phyloP scores from a whole-genome alignment of 2,797 vertebrate species.

The Acrocephalus scirpaceus region DNA sequence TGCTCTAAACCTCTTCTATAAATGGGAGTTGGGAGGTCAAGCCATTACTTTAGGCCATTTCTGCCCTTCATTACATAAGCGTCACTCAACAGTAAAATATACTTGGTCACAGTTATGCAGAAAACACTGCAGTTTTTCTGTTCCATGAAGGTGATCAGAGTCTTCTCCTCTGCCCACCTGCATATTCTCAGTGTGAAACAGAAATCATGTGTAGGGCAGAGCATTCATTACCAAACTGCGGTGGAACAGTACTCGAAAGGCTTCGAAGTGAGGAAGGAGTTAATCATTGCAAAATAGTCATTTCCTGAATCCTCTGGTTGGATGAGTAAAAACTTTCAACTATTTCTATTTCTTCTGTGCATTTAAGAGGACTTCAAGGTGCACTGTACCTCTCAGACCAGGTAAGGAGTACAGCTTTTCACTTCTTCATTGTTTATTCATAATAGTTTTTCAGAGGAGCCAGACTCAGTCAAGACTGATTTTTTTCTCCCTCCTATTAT shows the following conservation, averaged over 20 bases:
- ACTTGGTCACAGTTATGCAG: background rate
- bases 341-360: constrained; percentile 47
- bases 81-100: background rate
- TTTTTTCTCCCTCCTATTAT: constrained; percentile 12
- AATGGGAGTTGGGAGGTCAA: background rate
- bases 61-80: background rate
- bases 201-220: background rate
- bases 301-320: constrained; percentile 63
- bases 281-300: constrained; percentile 54
- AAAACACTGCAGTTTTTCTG: background rate
- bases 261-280: constrained; percentile 43
- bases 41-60: background rate
- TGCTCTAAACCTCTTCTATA: background rate
- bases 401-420: constrained; percentile 60
- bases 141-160: background rate
- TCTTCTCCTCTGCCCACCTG: background rate
- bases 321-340: constrained; percentile 41
- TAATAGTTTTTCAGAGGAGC: background rate
- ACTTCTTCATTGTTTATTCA: constrained; percentile 13
- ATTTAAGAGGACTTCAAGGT: constrained; percentile 53
- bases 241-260: background rate
- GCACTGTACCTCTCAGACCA: constrained; percentile 23
- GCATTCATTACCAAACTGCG: background rate
- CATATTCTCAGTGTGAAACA: background rate
- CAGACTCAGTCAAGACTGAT: background rate